Evolutionary conservation across 1,140 invertebrate genomes (phyloP), one percentile per base, ranked within the genome.

Genomic region (Drosophila watanabei): DNA sequence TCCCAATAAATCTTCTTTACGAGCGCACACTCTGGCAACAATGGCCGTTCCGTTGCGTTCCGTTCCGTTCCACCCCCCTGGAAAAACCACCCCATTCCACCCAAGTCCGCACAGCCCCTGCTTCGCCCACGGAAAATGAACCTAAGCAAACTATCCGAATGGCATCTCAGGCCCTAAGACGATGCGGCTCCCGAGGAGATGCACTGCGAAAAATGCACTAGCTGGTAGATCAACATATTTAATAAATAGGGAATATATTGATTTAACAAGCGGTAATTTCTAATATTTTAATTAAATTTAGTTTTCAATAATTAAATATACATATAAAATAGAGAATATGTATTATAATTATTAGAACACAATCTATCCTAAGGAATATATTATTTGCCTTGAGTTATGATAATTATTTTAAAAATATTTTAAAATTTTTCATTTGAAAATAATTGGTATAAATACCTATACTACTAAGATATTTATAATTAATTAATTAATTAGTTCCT

Each of bases 1-100:
- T 92, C 82, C 73, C 91, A 92, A 92, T 92, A 92, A 92, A 92
- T 92, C 91, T 92, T 86, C 76, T 92, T 92, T 92, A 92, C 91
- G 91, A 92, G 87, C 88, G 87, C 88, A 92, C 91, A 92, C 91
- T 90, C 85, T 92, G 91, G 91, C 91, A 89, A 89, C 91, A 92
- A 92, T 92, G 91, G 91, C 91, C 79, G 78, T 78, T 70, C 64
- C 61, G 73, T 57, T 57, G 35, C 35, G 54, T 57, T 56, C 63
- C 70, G 24, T 24, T 24, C 24, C 24, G 24, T 24, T 56, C 63
- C 70, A 49, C 61, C 59, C 75, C 66, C 69, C 62, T 35, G 37
- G 28, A 57, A 57, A 57, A 57, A 20, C 28, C 49, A 20, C 35
- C 39, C 58, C 30, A 56, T 16, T 24, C 69, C 68, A 39, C 35